These are phyloP conservation scores for Glaucidium brasilianum DNA, from an alignment of 2,113 vertebrate species.

Conservation along the genomic window DNA sequence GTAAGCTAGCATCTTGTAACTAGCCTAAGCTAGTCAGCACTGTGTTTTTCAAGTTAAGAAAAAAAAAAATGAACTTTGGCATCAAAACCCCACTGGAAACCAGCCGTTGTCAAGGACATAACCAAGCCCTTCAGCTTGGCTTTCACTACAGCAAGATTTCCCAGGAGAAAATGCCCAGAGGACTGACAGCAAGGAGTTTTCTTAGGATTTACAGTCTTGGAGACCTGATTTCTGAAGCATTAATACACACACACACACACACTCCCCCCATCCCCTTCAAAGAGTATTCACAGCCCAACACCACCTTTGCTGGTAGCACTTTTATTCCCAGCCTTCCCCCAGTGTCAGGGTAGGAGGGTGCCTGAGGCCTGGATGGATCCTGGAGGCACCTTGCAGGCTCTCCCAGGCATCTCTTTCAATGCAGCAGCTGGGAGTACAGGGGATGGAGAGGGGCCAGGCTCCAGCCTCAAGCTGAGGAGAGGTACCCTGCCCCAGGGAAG, in stretches of 20 bases:
- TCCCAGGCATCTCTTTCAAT: background rate
- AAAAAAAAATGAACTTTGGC: conserved; percentile 35
- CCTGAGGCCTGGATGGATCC: fast-evolving
- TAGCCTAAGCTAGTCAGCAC: background rate
- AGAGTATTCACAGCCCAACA: background rate
- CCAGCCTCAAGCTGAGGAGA: too few species aligned
- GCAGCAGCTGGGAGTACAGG: background rate
- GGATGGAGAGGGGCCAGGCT: background rate
- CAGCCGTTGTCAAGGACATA: background rate
- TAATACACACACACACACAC: background rate
- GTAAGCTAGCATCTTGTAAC: conserved; percentile 8
- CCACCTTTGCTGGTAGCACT: background rate
- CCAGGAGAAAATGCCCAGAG: background rate
- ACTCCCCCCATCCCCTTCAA: background rate
- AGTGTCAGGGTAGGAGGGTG: background rate
- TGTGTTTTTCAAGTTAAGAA: background rate
- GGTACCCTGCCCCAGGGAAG: background rate
- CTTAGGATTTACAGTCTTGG: background rate
- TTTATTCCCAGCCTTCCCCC: background rate
- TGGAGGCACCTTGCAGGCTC: background rate
- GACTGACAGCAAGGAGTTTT: background rate
- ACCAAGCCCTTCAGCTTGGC: background rate
- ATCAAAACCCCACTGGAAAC: conserved; percentile 23
- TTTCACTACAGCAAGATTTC: background rate
- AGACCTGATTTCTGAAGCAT: background rate